Evolutionary conservation across 2,113 vertebrate species (phyloP).

Genomic region (Dromiciops gliroides): DNA sequence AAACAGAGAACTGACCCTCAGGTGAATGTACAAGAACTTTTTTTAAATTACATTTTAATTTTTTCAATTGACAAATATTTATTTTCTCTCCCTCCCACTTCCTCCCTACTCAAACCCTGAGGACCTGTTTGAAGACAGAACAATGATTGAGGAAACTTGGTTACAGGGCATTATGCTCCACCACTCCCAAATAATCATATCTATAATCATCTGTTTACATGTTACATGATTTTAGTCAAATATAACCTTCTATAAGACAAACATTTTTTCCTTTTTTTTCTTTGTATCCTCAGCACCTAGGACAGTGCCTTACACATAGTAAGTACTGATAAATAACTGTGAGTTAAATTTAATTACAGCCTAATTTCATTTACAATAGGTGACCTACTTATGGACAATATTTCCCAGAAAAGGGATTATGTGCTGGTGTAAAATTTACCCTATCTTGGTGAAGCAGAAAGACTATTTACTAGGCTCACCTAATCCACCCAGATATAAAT

Average conservation of each 20-base stretch:
- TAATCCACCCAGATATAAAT: constrained; percentile 57
- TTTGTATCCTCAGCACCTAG: not conserved
- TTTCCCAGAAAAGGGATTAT: constrained; percentile 67
- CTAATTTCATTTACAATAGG: constrained; percentile 77
- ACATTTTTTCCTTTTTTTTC: not conserved
- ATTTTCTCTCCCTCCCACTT: not conserved
- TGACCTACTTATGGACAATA: constrained; percentile 76
- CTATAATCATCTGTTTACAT: not conserved
- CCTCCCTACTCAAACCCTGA: not conserved
- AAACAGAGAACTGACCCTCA: not conserved
- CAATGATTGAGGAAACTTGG: not conserved
- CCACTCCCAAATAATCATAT: not conserved
- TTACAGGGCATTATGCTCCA: not conserved
- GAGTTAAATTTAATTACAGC: constrained; percentile 77
- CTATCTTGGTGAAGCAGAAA: constrained; percentile 66
- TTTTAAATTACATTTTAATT: not conserved
- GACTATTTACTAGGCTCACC: constrained; percentile 47
- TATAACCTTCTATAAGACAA: not conserved
- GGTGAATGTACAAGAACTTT: no score
- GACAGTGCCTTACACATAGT: not conserved
- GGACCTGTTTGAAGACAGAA: not conserved
- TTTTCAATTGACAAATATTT: not conserved
- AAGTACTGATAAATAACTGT: constrained; percentile 26
- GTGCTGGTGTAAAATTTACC: constrained; percentile 50
- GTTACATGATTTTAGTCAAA: not conserved